Base-by-base conservation (phyloP, 2,797 vertebrate genomes). In the Buceros bicornis region DNA sequence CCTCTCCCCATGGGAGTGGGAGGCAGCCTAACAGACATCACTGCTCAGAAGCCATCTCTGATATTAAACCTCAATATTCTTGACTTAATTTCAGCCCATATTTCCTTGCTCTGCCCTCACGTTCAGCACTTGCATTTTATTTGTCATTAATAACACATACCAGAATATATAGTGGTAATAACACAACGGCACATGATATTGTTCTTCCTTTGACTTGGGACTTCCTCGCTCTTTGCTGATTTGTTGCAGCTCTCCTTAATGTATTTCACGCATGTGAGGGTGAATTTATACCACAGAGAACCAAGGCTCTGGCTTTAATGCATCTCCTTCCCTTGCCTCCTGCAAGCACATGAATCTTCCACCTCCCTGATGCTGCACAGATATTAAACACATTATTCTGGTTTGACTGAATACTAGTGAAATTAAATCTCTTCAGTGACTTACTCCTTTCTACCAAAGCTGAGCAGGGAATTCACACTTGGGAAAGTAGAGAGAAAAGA, bases 321-420 rank as follows among this genome's bases (percentile, higher is more conserved):
- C 76, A 95, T 93, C 91, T 90, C 74, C 47, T 87, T 80, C 69
- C 84, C 82, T 95, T 8, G 8, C 60, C 82, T 93, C 94, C 89
- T 90, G 81, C 8, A 25, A 93, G 82, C 40, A 67, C 96, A 95
- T 94, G 96, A 95, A 97, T 97, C 96, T 96, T 96, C 78, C 82
- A 48, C 96, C 94, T 92, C 94, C 87, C 95, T 18, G 65, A 61
- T 33, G 83, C 95, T 54, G 82, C 90, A 48, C 89, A 94, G 96
- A 97, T 97, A 98, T 98, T 97, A 97, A 98, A 97, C 94, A 97
- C 97, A 96, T 98, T 97, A 97, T 95, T 98, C 97, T 98, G 93
- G 87, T 96, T 94, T 96, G 98, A 97, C 47, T 95, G 95, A 98
- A 95, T 19, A 33, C 73, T 17, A 72, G 89, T 77, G 84, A 95